Evolutionary conservation across 2,797 vertebrate genomes (phyloP).

Genomic region (Sciurus carolinensis): DNA sequence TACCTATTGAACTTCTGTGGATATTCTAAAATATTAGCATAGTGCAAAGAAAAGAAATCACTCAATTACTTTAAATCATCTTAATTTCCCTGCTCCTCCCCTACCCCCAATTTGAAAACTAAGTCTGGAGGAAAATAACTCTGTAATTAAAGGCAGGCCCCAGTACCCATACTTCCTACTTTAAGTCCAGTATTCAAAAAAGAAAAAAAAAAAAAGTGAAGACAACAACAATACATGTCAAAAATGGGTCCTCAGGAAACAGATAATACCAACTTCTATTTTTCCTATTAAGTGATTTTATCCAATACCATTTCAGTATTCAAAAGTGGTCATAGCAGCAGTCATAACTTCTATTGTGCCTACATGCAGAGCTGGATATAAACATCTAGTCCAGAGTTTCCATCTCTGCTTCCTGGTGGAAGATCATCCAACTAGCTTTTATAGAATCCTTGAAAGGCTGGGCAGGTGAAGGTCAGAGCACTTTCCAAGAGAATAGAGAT

Average conservation of each 20-base stretch:
- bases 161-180: not conserved
- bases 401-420: too few species aligned
- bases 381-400: too few species aligned
- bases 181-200: not conserved
- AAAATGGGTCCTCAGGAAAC: not conserved
- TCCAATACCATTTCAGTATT: too few species aligned
- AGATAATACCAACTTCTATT: too few species aligned
- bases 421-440: too few species aligned
- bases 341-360: too few species aligned
- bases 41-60: not conserved
- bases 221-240: not conserved
- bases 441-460: too few species aligned
- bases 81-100: not conserved
- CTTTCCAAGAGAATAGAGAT: too few species aligned
- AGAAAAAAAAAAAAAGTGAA: not conserved
- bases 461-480: too few species aligned
- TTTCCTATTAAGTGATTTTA: too few species aligned
- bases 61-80: not conserved
- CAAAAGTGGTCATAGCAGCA: too few species aligned
- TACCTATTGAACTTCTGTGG: not conserved
- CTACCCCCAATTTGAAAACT: not conserved
- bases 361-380: too few species aligned
- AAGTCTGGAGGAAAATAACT: not conserved
- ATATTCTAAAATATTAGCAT: not conserved
- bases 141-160: not conserved